Evolutionary conservation across 2,113 vertebrate genomes (phyloP).

Genomic region (Sinocyclocheilus grahami): DNA sequence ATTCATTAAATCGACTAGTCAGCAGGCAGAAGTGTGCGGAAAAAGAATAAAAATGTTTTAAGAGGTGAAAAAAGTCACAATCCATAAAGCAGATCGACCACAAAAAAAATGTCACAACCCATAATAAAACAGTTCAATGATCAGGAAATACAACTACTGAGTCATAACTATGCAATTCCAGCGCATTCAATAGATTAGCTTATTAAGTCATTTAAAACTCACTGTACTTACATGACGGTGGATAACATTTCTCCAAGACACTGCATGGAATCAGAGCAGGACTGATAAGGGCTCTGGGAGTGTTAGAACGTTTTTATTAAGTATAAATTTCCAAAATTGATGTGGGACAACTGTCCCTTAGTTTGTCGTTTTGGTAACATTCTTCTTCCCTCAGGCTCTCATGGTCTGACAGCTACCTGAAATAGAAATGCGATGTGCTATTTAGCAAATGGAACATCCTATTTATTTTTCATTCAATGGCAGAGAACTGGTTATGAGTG

Average conservation of each 20-base stretch:
- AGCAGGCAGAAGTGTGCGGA: conserved; percentile 1
- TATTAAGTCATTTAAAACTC: neutral
- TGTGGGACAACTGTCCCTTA: neutral
- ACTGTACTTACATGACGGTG: neutral
- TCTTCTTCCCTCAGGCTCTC: neutral
- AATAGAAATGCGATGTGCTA: neutral
- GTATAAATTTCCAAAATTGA: neutral
- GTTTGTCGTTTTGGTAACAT: neutral
- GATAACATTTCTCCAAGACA: neutral
- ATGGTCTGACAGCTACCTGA: neutral
- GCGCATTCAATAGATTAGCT: neutral
- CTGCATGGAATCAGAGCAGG: neutral
- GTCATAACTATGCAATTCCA: neutral
- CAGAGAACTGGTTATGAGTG: neutral
- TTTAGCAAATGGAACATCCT: neutral
- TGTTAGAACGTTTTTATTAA: neutral
- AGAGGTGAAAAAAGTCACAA: neutral
- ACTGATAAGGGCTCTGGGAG: neutral
- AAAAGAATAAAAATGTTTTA: neutral
- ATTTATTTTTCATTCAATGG: neutral
- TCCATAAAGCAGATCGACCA: neutral
- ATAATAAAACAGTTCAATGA: neutral
- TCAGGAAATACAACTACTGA: neutral
- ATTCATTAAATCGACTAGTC: conserved; percentile 13
- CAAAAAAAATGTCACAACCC: neutral